Evolutionary conservation across 2,888 invertebrate species (phyloP).

Genomic region (Andrena praecox): DNA sequence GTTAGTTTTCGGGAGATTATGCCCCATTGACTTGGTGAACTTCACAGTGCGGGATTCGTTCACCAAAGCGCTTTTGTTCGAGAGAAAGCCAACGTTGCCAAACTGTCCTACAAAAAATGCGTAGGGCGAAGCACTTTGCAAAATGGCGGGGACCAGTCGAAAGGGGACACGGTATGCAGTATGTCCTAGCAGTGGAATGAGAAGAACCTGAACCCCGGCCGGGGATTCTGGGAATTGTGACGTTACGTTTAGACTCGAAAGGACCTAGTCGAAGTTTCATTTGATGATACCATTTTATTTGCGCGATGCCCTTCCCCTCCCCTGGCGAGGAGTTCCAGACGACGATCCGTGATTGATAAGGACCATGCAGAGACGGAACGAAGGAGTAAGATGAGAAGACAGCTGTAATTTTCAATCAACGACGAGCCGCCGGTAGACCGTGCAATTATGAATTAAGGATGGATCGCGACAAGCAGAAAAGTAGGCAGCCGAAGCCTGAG

Average conservation of each 20-base stretch:
- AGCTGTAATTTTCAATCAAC: conserved; percentile 83
- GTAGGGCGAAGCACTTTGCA: conserved; percentile 57
- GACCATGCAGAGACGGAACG: conserved; percentile 31
- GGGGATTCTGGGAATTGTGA: conserved; percentile 67
- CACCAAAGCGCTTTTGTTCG: conserved; percentile 1
- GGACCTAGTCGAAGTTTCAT: conserved; percentile 12
- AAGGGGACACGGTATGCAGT: conserved; percentile 71
- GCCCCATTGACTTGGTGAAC: no score
- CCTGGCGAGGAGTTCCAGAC: neutral
- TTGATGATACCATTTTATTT: conserved; percentile 25
- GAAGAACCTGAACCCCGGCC: conserved; percentile 48
- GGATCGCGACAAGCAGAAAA: conserved; percentile 66
- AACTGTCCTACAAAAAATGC: conserved; percentile 58
- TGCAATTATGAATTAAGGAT: conserved; percentile 79
- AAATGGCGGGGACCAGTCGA: conserved; percentile 38
- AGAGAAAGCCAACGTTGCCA: conserved; percentile 35
- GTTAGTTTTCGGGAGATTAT: no score
- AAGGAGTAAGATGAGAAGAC: conserved; percentile 59
- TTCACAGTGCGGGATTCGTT: neutral
- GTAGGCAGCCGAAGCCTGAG: conserved; percentile 45
- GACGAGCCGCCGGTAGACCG: conserved; percentile 63
- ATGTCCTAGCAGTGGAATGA: conserved; percentile 58
- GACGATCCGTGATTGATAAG: conserved; percentile 57
- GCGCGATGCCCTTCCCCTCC: neutral
- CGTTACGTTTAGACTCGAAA: conserved; percentile 67